Evolutionary conservation across 2,797 vertebrate genomes (phyloP), one percentile per base, ranked within the genome.

Genomic region (Argentina silus): DNA sequence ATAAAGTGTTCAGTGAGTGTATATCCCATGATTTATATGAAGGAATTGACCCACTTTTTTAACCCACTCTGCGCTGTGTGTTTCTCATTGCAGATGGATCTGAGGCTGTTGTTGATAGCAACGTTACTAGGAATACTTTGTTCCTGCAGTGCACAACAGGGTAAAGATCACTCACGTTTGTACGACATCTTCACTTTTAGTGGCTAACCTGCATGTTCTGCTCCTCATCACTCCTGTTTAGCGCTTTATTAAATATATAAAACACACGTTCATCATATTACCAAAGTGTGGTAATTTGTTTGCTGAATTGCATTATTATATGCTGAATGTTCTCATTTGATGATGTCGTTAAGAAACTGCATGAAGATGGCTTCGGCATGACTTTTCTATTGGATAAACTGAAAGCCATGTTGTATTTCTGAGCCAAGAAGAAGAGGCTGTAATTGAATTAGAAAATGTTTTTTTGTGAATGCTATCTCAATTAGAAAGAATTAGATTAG

Each of bases 61-160:
- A 17, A 2, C 71, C 0, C 7, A n/a, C 51, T 50, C 12, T 17
- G 42, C 27, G 11, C 10, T 59, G 36, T 81, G 56, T 27, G 73
- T 85, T 84, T 83, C 86, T 65, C 81, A 21, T 93, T 93, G 60
- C 90, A 98, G 97, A 95, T 93, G 95, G 92, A 92, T 81, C 85
- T 91, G 61, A 91, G 84, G 69, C 81, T 93, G 69, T 76, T 95
- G 78, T 79, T 94, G 0, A 89, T 94, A 82, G 82, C 90, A 62
- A 81, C 86, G 0, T 3, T 97, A 74, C 84, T 95, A 12, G 90
- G 82, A 5, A 84, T 90, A 79, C 90, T 94, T 10, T 77, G 89
- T 56, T 79, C 65, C 82, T 92, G 89, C 80, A 83, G 82, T 82
- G 94, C 95, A 51, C 97, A 98, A 80, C 92, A 95, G 93, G 96